Evolutionary conservation across 2,797 vertebrate species (phyloP).

Genomic region (Acipenser transmontanus): DNA sequence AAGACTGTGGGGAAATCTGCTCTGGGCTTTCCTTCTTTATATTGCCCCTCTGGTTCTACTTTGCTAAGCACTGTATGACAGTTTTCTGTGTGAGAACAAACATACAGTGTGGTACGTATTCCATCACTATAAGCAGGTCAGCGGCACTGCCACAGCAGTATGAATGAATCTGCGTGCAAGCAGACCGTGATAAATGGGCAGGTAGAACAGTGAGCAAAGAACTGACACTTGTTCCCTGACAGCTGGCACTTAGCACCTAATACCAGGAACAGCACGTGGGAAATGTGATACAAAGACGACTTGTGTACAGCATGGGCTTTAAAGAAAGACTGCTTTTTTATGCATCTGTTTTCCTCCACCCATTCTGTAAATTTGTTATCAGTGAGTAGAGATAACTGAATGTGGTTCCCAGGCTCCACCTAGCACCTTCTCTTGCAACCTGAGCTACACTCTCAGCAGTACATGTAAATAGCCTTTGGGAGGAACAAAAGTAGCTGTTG

Average conservation of each 20-base stretch:
- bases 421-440: too few species aligned
- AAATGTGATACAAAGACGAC: slow-evolving; percentile 6
- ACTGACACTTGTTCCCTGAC: slow-evolving; percentile 27
- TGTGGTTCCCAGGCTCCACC: too few species aligned
- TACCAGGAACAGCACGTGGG: slow-evolving; percentile 12
- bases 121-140: slow-evolving; percentile 40
- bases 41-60: slow-evolving; percentile 31
- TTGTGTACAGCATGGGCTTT: too few species aligned
- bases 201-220: slow-evolving; percentile 27
- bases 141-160: slow-evolving; percentile 40
- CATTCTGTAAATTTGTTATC: slow-evolving; percentile 24
- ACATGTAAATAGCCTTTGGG: too few species aligned
- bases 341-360: background rate
- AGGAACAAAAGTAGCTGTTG: too few species aligned
- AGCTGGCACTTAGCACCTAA: slow-evolving; percentile 48
- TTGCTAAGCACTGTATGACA: slow-evolving; percentile 24
- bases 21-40: slow-evolving; percentile 17
- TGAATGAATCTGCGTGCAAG: slow-evolving; percentile 48
- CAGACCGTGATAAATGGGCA: slow-evolving; percentile 47
- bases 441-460: too few species aligned
- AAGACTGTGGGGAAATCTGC: slow-evolving; percentile 17
- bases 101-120: slow-evolving; percentile 26
- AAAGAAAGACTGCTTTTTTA: slow-evolving; percentile 4
- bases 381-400: too few species aligned
- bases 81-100: slow-evolving; percentile 48